Evolutionary conservation across 2,888 invertebrate species (phyloP), one percentile per base, ranked within the genome.

Genomic region (Helicoverpa assulta): DNA sequence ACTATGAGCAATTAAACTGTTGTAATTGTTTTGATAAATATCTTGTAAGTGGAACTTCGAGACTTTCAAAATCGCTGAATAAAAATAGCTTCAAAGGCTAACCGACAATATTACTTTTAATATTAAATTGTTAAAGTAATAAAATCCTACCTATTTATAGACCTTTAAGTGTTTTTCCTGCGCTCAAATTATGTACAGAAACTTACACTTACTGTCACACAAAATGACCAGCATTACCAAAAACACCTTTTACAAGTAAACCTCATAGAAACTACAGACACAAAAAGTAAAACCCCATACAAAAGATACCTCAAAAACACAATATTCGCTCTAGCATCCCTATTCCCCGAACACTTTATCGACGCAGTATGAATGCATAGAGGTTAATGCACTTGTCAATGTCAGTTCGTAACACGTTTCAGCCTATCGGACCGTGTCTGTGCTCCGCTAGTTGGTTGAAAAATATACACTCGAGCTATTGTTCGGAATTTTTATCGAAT

Each of bases 361-460:
- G 71, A 71, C 76, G 66, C 63, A 61, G 76, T 73, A 66, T 73
- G 77, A 68, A 77, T 85, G 76, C 82, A 85, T 67, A 70, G 73
- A 74, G 85, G 83, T 83, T 86, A 85, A 86, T 86, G 83, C 80
- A 84, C 86, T 79, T 85, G 87, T 85, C 86, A 85, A 76, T 80
- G 85, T 86, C 85, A 84, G 78, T 69, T 70, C 69, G 73, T 77
- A 70, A 81, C 81, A 78, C 78, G 81, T 81, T 80, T 64, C 76
- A 71, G 81, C 76, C 83, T 82, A 82, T 82, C 83, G 70, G 74
- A 69, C 69, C 78, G 67, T 78, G 83, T 73, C 70, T 69, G 59
- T 71, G 73, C 77, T 58, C 33, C 67, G 73, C 66, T 80, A 74
- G 80, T 74, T 81, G 73, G 69, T 68, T 69, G 66, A 80, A 82